Conservation (phyloP, 1,140 invertebrate species). For the Euglossa dilemma region DNA sequence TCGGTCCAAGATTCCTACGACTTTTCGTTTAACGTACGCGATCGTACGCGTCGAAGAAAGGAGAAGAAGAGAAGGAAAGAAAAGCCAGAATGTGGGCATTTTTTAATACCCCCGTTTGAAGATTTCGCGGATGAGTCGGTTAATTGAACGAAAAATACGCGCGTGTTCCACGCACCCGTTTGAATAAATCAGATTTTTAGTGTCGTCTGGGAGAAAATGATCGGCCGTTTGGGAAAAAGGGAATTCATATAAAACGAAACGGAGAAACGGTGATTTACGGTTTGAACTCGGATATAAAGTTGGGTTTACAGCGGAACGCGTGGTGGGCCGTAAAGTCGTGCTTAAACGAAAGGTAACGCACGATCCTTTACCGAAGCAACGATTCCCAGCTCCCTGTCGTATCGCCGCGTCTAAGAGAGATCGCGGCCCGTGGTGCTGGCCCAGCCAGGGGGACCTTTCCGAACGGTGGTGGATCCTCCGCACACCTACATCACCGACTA, state of each 20-base stretch:
- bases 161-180: no score
- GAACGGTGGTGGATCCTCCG: neutral
- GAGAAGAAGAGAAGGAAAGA: no score
- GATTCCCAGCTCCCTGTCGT: constrained; percentile 29
- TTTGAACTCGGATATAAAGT: constrained; percentile 50
- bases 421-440: neutral
- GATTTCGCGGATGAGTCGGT: neutral
- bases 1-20: no score
- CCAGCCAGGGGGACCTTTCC: neutral
- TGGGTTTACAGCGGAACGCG: constrained; percentile 30
- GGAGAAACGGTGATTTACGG: constrained; percentile 44
- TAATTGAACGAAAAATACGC: neutral
- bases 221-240: constrained; percentile 10
- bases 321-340: constrained; percentile 38
- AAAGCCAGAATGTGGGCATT: no score
- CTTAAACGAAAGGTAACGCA: constrained; percentile 29
- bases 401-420: neutral
- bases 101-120: neutral
- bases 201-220: constrained; percentile 1
- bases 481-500: constrained; percentile 37
- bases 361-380: constrained; percentile 22
- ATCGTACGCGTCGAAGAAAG: no score
- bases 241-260: constrained; percentile 37
- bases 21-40: no score
- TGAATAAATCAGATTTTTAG: constrained; percentile 44